A percentile compares a stretch with the other conserved stretches of the same genome.
Conservation (phyloP, 37 sponge, comb jelly and placozoan genomes). For the Spongilla lacustris region DNA sequence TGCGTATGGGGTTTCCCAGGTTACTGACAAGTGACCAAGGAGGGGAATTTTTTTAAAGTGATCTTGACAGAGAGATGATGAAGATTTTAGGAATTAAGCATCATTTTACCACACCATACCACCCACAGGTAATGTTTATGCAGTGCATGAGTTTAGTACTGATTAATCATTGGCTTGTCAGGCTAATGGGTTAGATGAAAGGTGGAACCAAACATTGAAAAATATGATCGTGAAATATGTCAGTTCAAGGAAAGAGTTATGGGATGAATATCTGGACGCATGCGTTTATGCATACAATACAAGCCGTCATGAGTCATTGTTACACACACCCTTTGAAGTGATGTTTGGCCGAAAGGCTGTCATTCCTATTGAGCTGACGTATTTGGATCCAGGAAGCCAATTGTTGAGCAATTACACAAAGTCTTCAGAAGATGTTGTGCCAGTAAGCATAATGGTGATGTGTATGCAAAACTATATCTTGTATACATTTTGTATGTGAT, state of each 20-base stretch:
- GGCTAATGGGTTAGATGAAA: constrained; percentile 45
- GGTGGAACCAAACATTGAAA: constrained; percentile 45
- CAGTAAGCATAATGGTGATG: too few relatives aligned
- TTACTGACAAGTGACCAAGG: constrained; percentile 41
- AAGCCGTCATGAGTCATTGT: constrained; percentile 20
- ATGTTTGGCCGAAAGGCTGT: constrained; percentile 53
- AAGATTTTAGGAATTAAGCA: constrained; percentile 22
- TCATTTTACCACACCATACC: constrained; percentile 31
- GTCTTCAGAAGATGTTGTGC: too few relatives aligned
- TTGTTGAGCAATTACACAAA: too few relatives aligned
- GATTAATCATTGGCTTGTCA: neutral
- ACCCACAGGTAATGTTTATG: constrained; percentile 29
- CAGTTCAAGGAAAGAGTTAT: constrained; percentile 16
- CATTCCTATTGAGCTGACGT: constrained; percentile 28
- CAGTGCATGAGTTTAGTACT: constrained; percentile 2
- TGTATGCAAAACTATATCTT: too few relatives aligned
- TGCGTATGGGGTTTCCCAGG: constrained; percentile 44
- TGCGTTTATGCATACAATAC: constrained; percentile 50
- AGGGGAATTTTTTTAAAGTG: constrained; percentile 26
- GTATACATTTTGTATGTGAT: too few relatives aligned
- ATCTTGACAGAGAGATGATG: constrained; percentile 37
- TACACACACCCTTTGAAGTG: constrained; percentile 37
- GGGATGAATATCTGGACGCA: constrained; percentile 32
- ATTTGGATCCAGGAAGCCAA: too few relatives aligned
- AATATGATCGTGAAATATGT: constrained; percentile 32